These are phyloP conservation scores for Pao palembangensis DNA, from an alignment of 2,113 vertebrate species.

Conservation along the genomic window DNA sequence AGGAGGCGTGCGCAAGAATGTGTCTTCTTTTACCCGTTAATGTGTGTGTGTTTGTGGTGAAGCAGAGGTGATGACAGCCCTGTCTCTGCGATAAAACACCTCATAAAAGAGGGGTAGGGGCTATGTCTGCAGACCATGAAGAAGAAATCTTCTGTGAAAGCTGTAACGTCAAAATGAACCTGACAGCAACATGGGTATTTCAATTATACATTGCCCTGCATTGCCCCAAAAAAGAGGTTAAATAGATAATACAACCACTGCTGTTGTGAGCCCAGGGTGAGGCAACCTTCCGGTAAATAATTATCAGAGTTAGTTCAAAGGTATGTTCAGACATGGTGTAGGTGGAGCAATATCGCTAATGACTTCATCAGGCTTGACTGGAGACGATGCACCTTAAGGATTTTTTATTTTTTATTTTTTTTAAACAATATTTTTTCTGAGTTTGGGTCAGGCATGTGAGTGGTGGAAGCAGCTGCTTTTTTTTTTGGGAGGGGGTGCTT, in stretches of 20 bases:
- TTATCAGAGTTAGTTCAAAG: conserved; percentile 20
- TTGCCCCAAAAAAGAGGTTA: conserved; percentile 14
- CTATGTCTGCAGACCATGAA: conserved; percentile 22
- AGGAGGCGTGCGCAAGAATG: conserved; percentile 7
- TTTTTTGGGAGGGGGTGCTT: conserved; percentile 19
- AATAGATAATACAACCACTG: conserved; percentile 15
- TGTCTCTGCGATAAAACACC: conserved; percentile 59
- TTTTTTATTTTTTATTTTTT: background rate
- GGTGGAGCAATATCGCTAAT: conserved; percentile 31
- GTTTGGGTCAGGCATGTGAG: conserved; percentile 48
- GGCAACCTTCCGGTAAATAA: conserved; percentile 23
- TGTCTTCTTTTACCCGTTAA: background rate
- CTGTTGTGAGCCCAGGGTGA: background rate
- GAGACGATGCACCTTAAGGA: conserved; percentile 22
- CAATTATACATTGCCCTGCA: conserved; percentile 11
- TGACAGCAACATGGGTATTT: conserved; percentile 19
- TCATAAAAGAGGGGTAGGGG: conserved; percentile 32
- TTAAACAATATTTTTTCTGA: conserved; percentile 2
- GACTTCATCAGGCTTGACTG: conserved; percentile 43
- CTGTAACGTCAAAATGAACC: conserved; percentile 9
- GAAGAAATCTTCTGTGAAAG: conserved; percentile 25
- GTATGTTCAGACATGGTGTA: background rate
- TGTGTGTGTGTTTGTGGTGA: conserved; percentile 19
- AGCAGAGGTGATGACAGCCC: conserved; percentile 55
- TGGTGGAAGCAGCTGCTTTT: conserved; percentile 72